Evolutionary conservation across 1,140 invertebrate species (phyloP).

Genomic region (Sinella curviseta): DNA sequence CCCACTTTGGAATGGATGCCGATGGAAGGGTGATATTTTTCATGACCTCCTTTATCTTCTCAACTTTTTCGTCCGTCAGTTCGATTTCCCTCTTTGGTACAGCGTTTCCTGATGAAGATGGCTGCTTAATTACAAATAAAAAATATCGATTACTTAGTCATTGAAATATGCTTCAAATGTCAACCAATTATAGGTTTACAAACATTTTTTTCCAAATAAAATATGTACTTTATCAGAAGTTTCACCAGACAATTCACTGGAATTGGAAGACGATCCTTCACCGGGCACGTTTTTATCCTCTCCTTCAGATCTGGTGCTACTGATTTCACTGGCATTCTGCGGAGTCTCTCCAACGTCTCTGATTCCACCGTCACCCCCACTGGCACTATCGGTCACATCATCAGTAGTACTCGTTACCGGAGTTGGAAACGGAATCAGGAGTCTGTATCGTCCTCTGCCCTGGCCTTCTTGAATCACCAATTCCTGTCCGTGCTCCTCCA

Average conservation of each 20-base stretch:
- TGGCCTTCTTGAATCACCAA: neutral
- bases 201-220: no score
- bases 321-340: neutral
- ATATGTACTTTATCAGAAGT: no score
- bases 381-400: neutral
- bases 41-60: slow-evolving; percentile 45
- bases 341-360: neutral
- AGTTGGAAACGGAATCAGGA: slow-evolving; percentile 1
- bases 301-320: neutral
- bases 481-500: neutral
- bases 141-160: no score
- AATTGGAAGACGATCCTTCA: neutral
- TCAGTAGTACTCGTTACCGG: neutral
- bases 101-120: no score
- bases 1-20: slow-evolving; percentile 39
- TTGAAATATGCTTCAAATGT: no score
- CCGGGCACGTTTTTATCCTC: neutral
- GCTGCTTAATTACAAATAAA: no score
- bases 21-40: slow-evolving; percentile 38
- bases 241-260: neutral
- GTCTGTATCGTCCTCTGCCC: slow-evolving; percentile 3
- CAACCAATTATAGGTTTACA: no score
- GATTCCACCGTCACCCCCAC: neutral
- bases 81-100: slow-evolving; percentile 37
- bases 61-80: slow-evolving; percentile 37